Percentiles rank a stretch among this genome's conserved stretches.
Conservation (phyloP, 2,797 vertebrate species). For the Lophius americanus region DNA sequence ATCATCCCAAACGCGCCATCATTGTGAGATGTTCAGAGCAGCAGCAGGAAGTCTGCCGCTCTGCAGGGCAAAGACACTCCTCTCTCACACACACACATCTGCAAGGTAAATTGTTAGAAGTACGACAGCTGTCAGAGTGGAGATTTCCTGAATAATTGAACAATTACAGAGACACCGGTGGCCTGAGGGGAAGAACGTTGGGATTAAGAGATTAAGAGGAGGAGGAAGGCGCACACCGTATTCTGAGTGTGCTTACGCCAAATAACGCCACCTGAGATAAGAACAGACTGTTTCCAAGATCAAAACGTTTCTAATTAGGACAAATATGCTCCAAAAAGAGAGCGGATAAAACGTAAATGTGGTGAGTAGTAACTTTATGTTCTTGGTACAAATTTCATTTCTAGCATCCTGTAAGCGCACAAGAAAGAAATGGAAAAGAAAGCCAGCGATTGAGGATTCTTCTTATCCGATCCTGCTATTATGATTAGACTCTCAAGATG, state of each 20-base stretch:
- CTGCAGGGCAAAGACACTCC: slow-evolving; percentile 2
- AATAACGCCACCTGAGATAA: slow-evolving; percentile 47
- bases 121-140: slow-evolving; percentile 71
- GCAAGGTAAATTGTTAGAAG: slow-evolving; percentile 49
- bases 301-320: slow-evolving; percentile 49
- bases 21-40: slow-evolving; percentile 8
- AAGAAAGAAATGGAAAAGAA: background rate
- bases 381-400: background rate
- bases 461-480: background rate
- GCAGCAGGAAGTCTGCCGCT: slow-evolving; percentile 21
- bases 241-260: slow-evolving; percentile 68
- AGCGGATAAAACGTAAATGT: background rate
- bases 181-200: slow-evolving; percentile 43
- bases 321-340: slow-evolving; percentile 5
- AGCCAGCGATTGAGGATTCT: background rate
- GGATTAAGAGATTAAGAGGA: slow-evolving; percentile 32
- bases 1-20: background rate
- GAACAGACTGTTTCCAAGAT: slow-evolving; percentile 49
- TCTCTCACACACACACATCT: slow-evolving; percentile 17
- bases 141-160: slow-evolving; percentile 74
- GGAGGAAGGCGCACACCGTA: slow-evolving; percentile 36
- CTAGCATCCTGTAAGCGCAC: background rate
- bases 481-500: background rate
- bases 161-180: slow-evolving; percentile 55
- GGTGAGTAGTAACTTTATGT: background rate